Evolutionary conservation across 2,888 invertebrate species (phyloP).

Genomic region (Drosophila nr. fundita): DNA sequence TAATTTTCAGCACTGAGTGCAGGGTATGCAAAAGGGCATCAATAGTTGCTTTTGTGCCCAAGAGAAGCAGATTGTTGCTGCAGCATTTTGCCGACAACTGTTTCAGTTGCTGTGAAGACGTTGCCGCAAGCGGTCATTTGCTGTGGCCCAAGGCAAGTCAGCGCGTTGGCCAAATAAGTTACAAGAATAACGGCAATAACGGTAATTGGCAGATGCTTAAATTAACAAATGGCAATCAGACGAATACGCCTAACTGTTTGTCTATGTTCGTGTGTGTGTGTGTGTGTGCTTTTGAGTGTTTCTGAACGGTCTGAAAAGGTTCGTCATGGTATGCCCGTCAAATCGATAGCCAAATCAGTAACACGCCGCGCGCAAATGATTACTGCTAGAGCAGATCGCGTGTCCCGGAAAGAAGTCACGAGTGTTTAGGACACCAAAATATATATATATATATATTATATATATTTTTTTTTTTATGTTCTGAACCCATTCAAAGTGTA

Average conservation of each 20-base stretch:
- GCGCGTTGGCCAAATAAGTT: not conserved
- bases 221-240: conserved; percentile 1
- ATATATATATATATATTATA: accelerated
- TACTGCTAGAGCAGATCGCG: conserved; percentile 15
- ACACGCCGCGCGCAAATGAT: conserved; percentile 47
- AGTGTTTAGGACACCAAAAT: not conserved
- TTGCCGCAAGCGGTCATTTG: conserved; percentile 52
- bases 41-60: conserved; percentile 22
- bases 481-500: not conserved
- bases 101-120: conserved; percentile 61
- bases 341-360: conserved; percentile 67
- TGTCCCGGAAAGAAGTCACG: not conserved
- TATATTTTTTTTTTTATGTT: not conserved
- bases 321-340: conserved; percentile 23
- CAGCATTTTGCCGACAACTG: conserved; percentile 19
- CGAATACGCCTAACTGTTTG: not conserved
- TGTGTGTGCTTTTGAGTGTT: conserved; percentile 1
- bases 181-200: conserved; percentile 18
- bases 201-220: conserved; percentile 17
- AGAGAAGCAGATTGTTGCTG: conserved; percentile 29
- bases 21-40: conserved; percentile 14
- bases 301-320: conserved; percentile 28
- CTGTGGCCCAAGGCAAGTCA: not conserved
- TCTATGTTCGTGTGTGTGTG: not conserved
- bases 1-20: not conserved